Evolutionary conservation across 23 tunicate genomes (phyloP).

Genomic region (Ciona savignyi): DNA sequence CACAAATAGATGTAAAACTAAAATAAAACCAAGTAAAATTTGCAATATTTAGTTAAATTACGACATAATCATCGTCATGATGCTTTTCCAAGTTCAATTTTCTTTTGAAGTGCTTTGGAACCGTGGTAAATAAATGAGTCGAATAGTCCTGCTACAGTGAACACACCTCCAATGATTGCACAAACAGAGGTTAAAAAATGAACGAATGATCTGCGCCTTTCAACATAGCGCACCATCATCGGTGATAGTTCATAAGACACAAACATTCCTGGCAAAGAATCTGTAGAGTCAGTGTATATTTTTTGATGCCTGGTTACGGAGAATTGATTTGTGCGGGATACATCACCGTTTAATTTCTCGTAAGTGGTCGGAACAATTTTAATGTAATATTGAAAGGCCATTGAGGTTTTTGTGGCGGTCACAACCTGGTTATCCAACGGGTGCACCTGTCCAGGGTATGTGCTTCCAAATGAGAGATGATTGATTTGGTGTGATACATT

Average conservation of each 20-base stretch:
- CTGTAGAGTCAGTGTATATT: background rate
- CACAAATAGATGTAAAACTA: too few relatives aligned
- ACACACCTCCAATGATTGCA: constrained; percentile 86
- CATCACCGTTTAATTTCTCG: constrained; percentile 25
- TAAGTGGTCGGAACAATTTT: constrained; percentile 90
- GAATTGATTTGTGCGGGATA: constrained; percentile 59
- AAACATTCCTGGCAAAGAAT: constrained; percentile 59
- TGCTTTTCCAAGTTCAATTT: constrained; percentile 77
- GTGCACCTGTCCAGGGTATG: constrained; percentile 74
- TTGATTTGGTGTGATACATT: constrained; percentile 65
- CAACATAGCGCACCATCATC: constrained; percentile 72
- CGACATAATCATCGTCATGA: constrained; percentile 20
- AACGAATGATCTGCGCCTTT: constrained; percentile 67
- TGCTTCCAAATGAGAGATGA: constrained; percentile 82
- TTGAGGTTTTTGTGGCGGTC: constrained; percentile 10
- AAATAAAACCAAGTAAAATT: too few relatives aligned
- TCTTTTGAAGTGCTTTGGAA: constrained; percentile 41
- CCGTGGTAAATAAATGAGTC: constrained; percentile 81
- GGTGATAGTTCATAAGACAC: constrained; percentile 79
- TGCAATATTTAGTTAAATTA: too few relatives aligned
- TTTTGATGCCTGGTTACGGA: constrained; percentile 80
- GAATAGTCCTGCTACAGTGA: constrained; percentile 77
- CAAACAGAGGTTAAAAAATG: constrained; percentile 89
- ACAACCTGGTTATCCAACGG: constrained; percentile 52
- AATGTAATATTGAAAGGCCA: constrained; percentile 65